Conservation (phyloP, 2,113 vertebrate genomes). For the Solea senegalensis region DNA sequence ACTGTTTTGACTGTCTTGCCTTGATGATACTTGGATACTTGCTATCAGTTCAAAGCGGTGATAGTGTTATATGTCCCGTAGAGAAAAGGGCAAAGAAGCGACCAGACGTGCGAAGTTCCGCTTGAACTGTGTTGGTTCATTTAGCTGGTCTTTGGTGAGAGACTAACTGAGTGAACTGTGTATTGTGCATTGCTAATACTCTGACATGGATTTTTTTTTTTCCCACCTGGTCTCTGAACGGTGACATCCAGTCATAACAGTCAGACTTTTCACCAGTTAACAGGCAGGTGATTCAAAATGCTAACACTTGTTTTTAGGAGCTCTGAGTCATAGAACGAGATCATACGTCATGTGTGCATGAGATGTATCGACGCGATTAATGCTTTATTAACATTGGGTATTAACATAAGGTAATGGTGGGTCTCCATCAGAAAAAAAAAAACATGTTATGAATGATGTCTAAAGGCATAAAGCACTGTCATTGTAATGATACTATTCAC, state of each 20-base stretch:
- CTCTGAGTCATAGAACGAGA: not conserved
- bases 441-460: slow-evolving; percentile 42
- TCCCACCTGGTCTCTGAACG: slow-evolving; percentile 15
- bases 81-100: no score
- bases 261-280: slow-evolving; percentile 4
- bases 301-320: not conserved
- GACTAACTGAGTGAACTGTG: not conserved
- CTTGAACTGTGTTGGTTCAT: no score
- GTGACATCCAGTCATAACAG: slow-evolving; percentile 36
- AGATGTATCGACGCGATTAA: no score
- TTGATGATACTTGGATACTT: no score
- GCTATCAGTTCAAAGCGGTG: no score
- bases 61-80: no score
- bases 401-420: not conserved
- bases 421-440: not conserved
- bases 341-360: not conserved
- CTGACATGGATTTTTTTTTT: slow-evolving; percentile 10
- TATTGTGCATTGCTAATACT: not conserved
- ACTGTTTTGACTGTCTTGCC: no score
- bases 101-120: no score
- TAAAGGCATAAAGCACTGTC: slow-evolving; percentile 22
- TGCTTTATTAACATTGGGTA: no score
- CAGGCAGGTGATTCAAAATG: not conserved
- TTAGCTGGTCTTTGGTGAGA: no score
- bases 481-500: slow-evolving; percentile 46